Evolutionary conservation across 2,888 invertebrate species (phyloP).

Genomic region (Fragum sueziense): DNA sequence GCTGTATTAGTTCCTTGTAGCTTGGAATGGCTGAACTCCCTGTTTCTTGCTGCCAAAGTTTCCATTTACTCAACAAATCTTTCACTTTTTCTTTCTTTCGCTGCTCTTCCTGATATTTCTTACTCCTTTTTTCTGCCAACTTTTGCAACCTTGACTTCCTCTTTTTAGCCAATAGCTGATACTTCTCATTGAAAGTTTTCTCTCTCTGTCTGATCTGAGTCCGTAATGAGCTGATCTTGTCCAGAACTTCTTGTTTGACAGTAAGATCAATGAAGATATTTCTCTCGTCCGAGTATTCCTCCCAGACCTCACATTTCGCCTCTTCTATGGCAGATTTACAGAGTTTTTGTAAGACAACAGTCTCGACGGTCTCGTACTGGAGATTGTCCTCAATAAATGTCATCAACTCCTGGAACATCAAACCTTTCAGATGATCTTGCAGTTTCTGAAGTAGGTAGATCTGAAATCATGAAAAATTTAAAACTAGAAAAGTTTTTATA

Average conservation of each 20-base stretch:
- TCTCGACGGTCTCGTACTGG: slow-evolving; percentile 4
- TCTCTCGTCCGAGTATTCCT: slow-evolving; percentile 28
- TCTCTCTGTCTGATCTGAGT: slow-evolving; percentile 24
- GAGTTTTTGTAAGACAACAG: slow-evolving; percentile 23
- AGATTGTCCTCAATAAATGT: not conserved
- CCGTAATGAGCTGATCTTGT: slow-evolving; percentile 10
- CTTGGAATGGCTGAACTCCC: not conserved
- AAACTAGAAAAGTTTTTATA: too few relatives aligned
- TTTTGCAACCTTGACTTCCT: slow-evolving; percentile 48
- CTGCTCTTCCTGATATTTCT: not conserved
- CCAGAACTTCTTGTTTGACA: slow-evolving; percentile 34
- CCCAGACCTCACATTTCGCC: slow-evolving; percentile 46
- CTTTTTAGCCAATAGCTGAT: slow-evolving; percentile 38
- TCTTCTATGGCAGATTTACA: slow-evolving; percentile 28
- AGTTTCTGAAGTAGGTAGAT: slow-evolving; percentile 9
- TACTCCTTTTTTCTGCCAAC: slow-evolving; percentile 38
- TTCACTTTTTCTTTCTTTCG: slow-evolving; percentile 9
- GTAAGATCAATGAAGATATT: slow-evolving; percentile 32
- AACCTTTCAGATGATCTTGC: not conserved
- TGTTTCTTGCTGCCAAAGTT: not conserved
- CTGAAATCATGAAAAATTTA: too few relatives aligned
- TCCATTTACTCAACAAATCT: not conserved
- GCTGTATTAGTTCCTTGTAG: slow-evolving; percentile 12
- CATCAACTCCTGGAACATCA: not conserved
- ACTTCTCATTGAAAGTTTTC: slow-evolving; percentile 25